Evolutionary conservation across 2,888 invertebrate species (phyloP).

Genomic region (Lumbricus terrestris): DNA sequence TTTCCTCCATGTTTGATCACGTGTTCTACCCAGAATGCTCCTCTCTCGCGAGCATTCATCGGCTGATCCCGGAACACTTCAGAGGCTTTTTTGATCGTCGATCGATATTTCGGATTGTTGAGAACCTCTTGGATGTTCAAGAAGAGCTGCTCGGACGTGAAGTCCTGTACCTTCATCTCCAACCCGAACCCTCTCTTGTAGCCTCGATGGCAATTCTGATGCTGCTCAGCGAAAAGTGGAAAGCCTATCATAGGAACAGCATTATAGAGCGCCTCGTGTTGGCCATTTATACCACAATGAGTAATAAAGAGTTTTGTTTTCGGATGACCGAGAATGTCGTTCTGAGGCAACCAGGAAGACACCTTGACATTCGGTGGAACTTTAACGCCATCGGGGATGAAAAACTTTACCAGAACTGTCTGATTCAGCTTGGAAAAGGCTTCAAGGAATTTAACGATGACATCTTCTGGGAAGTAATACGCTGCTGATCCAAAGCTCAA

Average conservation of each 20-base stretch:
- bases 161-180: conserved; percentile 19
- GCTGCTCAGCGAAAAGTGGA: conserved; percentile 19
- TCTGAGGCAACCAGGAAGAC: conserved; percentile 26
- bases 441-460: background rate
- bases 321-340: conserved; percentile 27
- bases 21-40: conserved; percentile 44
- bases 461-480: conserved; percentile 5
- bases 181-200: conserved; percentile 19
- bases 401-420: conserved; percentile 17
- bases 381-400: background rate
- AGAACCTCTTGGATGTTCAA: conserved; percentile 34
- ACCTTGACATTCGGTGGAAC: conserved; percentile 25
- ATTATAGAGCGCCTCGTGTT: conserved; percentile 25
- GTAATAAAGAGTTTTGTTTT: conserved; percentile 30
- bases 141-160: conserved; percentile 33
- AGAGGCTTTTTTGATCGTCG: conserved; percentile 36
- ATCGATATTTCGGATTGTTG: conserved; percentile 30
- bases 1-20: conserved; percentile 44
- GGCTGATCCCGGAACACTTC: conserved; percentile 32
- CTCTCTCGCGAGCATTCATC: conserved; percentile 37
- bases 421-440: conserved; percentile 21
- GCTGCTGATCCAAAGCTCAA: conserved; percentile 21
- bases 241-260: conserved; percentile 27
- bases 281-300: conserved; percentile 29
- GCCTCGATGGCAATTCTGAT: conserved; percentile 14